Percentiles rank a stretch among this genome's conserved stretches.
Conservation (phyloP, 1,140 invertebrate species). For the Drosophila dunni region DNA sequence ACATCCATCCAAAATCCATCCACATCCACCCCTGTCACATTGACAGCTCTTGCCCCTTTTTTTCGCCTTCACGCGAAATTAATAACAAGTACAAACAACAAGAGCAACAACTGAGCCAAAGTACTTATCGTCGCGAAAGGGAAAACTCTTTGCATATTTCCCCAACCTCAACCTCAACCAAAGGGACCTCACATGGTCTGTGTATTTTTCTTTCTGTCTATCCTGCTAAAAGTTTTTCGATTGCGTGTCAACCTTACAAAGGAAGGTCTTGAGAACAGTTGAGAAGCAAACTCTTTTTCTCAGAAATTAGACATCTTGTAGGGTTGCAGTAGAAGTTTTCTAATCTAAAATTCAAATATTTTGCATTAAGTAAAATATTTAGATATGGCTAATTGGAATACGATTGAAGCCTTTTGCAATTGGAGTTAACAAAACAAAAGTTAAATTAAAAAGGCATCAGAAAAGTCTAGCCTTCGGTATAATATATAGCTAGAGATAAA, state of each 20-base stretch:
- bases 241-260: constrained; percentile 12
- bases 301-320: neutral
- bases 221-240: constrained; percentile 24
- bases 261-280: neutral
- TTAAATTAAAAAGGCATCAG: no score
- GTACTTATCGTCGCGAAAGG: constrained; percentile 63
- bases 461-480: no score
- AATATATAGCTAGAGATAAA: no score
- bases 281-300: neutral
- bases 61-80: constrained; percentile 72
- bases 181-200: constrained; percentile 31
- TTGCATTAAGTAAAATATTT: neutral
- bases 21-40: constrained; percentile 54
- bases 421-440: neutral
- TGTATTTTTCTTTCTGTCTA: constrained; percentile 5
- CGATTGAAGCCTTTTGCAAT: neutral
- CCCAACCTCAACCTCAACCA: neutral
- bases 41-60: constrained; percentile 62
- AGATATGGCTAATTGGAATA: neutral
- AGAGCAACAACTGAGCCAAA: constrained; percentile 55
- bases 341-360: neutral
- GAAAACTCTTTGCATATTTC: constrained; percentile 15
- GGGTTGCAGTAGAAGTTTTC: neutral
- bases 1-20: constrained; percentile 45
- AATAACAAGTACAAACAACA: constrained; percentile 79